Evolutionary conservation across 2,888 invertebrate genomes (phyloP), one percentile per base, ranked within the genome.

Genomic region (Dynastes grantii): DNA sequence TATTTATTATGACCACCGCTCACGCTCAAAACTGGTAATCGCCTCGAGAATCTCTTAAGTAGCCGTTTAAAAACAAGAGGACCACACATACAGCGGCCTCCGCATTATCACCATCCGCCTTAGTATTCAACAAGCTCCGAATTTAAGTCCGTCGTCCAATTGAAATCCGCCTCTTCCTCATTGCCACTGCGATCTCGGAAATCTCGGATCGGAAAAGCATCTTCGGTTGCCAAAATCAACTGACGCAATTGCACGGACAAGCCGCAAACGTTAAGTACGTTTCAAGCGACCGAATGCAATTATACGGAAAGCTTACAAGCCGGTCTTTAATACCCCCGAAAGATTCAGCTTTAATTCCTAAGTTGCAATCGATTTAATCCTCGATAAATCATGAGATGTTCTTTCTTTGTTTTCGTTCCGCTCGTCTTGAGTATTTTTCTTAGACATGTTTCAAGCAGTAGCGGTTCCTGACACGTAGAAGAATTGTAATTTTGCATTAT

Each of bases 351-450:
- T 58, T 73, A 73, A 61, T 73, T 73, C 73, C 40, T 8, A 2
- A 22, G 55, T 29, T 73, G 27, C 61, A 53, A 73, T 73, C 73
- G 61, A 40, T 73, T 73, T 73, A 73, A 73, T 58, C 73, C 61
- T 37, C 73, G 32, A 73, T 73, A 73, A 73, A 73, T 73, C 73
- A 73, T 45, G 16, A 61, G 73, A 73, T 61, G 58, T 73, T 73
- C 73, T 27, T 45, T 45, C 61, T 61, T 68, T 29, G 9, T 51
- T 22, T 37, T 22, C 27, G n/a, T 40, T 65, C 40, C 40, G 37
- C 32, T 37, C 32, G 45, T 45, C 45, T 11, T 8, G 45, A 11
- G 11, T 11, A 1, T 63, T 5, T 4, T 8, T 1, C 2, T 32
- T 16, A 32, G 29, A 32, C 32, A 11, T 32, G 29, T 63, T 63